These are phyloP conservation scores for Drosophila albomicans DNA, from an alignment of 1,140 invertebrate species.

Conservation along the genomic window DNA sequence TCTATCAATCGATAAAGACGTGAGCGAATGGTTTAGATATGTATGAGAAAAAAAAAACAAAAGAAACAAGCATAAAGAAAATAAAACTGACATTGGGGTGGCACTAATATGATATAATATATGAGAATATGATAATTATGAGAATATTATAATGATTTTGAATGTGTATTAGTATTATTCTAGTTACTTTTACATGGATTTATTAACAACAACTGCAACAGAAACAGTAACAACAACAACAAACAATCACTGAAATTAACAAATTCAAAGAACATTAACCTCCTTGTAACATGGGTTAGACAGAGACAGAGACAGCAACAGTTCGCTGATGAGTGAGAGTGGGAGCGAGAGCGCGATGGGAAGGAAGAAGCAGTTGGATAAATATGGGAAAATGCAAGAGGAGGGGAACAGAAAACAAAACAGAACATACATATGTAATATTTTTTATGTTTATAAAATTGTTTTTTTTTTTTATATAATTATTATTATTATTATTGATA, in stretches of 20 bases:
- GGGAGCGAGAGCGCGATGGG: conserved; percentile 12
- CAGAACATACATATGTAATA: conserved; percentile 71
- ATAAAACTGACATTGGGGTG: conserved; percentile 27
- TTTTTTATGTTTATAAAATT: conserved; percentile 78
- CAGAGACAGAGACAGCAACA: conserved; percentile 10
- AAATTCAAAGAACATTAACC: conserved; percentile 13
- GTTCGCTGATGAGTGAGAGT: not conserved
- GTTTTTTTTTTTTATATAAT: conserved; percentile 65
- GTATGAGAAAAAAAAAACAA: conserved; percentile 17
- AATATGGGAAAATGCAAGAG: not conserved
- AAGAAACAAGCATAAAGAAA: conserved; percentile 2
- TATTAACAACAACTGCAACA: conserved; percentile 12
- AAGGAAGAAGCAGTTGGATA: conserved; percentile 22
- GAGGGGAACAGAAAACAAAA: conserved; percentile 52
- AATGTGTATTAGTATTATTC: conserved; percentile 63
- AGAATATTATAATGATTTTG: conserved; percentile 38
- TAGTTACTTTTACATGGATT: conserved; percentile 51
- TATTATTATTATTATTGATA: conserved; percentile 72
- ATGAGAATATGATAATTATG: conserved; percentile 34
- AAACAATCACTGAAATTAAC: conserved; percentile 25
- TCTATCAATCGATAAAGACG: conserved; percentile 31
- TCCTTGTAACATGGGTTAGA: conserved; percentile 9
- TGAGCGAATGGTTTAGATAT: conserved; percentile 27
- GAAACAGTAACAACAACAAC: not conserved
- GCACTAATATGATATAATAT: conserved; percentile 34